phyloP scores from a whole-genome alignment of 2,888 invertebrate species.

The Mesochorus sp. region DNA sequence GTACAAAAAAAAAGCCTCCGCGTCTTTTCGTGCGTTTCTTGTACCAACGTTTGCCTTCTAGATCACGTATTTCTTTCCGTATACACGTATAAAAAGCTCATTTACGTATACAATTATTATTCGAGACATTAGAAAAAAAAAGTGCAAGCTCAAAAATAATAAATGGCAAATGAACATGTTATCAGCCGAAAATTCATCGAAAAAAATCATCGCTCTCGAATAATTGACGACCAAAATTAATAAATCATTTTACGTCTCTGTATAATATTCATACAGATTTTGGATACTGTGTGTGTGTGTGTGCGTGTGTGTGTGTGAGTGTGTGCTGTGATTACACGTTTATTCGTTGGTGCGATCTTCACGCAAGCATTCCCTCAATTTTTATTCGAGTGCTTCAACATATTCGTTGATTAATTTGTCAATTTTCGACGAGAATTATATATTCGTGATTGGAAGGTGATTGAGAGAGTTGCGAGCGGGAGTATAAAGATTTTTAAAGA shows the following conservation, averaged over 20 bases:
- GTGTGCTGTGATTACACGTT: conserved; percentile 47
- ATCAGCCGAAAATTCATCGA: no score
- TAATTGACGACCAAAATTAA: not conserved
- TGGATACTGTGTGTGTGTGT: no score
- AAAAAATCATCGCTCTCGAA: no score
- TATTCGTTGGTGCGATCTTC: conserved; percentile 63
- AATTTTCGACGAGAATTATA: not conserved
- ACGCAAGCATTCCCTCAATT: conserved; percentile 66
- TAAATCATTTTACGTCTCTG: not conserved
- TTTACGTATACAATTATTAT: no score
- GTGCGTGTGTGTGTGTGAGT: not conserved
- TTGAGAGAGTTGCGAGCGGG: not conserved
- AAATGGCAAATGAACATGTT: no score
- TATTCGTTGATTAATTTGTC: no score
- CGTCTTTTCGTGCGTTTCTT: not conserved
- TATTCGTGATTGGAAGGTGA: not conserved
- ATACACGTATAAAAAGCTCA: no score
- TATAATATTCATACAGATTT: not conserved
- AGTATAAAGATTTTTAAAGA: not conserved
- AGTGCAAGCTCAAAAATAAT: no score
- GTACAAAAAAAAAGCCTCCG: conserved; percentile 9
- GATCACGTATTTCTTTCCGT: not conserved
- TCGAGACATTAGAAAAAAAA: no score
- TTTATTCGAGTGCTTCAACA: no score
- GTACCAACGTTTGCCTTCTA: not conserved